Evolutionary conservation across 30 jellyfish, hydroid and myxozoan species (phyloP).

Genomic region (Hydractinia echinata): DNA sequence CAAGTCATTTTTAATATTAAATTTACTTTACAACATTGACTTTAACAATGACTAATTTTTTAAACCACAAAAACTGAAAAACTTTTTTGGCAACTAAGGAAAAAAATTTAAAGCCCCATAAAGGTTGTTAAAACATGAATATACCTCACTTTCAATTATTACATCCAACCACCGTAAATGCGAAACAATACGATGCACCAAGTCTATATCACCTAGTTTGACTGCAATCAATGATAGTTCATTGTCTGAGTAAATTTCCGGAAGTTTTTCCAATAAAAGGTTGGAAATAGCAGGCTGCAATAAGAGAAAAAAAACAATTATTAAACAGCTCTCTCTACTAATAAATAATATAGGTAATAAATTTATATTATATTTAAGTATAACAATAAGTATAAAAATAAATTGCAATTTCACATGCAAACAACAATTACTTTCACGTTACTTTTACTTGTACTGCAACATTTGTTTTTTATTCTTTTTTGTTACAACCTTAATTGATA

Average conservation of each 20-base stretch:
- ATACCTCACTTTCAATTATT: slow-evolving; percentile 60
- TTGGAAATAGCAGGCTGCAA: slow-evolving; percentile 45
- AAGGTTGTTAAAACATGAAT: neutral
- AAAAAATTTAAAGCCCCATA: neutral
- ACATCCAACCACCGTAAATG: slow-evolving; percentile 81
- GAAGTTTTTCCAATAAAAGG: slow-evolving; percentile 49
- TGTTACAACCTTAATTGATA: too few species aligned
- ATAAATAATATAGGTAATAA: neutral
- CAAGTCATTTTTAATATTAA: too few species aligned
- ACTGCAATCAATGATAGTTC: slow-evolving; percentile 43
- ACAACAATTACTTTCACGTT: neutral
- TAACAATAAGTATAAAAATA: too few species aligned
- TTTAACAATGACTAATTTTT: too few species aligned
- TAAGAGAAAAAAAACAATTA: neutral
- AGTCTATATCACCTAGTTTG: slow-evolving; percentile 56
- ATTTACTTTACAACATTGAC: too few species aligned
- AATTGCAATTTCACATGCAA: neutral
- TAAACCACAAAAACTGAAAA: neutral
- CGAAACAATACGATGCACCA: slow-evolving; percentile 45
- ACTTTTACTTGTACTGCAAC: too few species aligned
- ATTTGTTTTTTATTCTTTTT: too few species aligned
- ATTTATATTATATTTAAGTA: neutral
- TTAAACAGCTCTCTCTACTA: neutral
- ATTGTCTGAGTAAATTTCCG: slow-evolving; percentile 47
- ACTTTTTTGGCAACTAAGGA: neutral